Evolutionary conservation across 2,113 vertebrate species (phyloP).

Genomic region (Burhinus bistriatus): DNA sequence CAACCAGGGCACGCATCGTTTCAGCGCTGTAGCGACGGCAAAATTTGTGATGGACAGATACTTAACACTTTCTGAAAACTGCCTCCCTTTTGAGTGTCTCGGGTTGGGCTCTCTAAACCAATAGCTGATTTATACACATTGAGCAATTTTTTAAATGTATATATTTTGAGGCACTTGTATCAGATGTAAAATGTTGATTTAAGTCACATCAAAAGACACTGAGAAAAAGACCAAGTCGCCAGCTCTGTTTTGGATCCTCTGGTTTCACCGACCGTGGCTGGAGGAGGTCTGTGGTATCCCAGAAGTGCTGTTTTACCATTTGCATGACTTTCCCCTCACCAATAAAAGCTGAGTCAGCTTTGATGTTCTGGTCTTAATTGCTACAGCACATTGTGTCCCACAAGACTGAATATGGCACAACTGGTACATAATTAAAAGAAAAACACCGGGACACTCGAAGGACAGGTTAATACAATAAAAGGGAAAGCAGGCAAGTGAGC

Average conservation of each 20-base stretch:
- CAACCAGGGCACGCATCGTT: background rate
- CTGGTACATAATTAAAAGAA: conserved; percentile 3
- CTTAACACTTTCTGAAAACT: background rate
- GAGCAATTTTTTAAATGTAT: background rate
- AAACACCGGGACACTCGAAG: background rate
- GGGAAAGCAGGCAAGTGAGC: background rate
- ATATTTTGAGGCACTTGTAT: background rate
- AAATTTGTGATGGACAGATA: background rate
- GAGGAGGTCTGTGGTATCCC: background rate
- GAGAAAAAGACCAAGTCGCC: background rate
- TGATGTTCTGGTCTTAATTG: conserved; percentile 41
- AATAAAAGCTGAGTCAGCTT: conserved; percentile 30
- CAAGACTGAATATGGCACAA: background rate
- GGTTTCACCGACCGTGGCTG: background rate
- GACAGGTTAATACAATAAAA: background rate
- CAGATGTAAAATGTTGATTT: background rate
- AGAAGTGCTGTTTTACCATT: background rate
- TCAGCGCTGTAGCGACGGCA: background rate
- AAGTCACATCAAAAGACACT: background rate
- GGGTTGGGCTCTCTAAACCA: background rate
- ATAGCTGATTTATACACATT: background rate
- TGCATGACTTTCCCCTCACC: background rate
- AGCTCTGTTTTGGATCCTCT: background rate
- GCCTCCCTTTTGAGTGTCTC: background rate
- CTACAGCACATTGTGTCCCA: background rate